Evolutionary conservation across 2,797 vertebrate genomes (phyloP), one percentile per base, ranked within the genome.

Genomic region (Spinibarbus caldwelli): DNA sequence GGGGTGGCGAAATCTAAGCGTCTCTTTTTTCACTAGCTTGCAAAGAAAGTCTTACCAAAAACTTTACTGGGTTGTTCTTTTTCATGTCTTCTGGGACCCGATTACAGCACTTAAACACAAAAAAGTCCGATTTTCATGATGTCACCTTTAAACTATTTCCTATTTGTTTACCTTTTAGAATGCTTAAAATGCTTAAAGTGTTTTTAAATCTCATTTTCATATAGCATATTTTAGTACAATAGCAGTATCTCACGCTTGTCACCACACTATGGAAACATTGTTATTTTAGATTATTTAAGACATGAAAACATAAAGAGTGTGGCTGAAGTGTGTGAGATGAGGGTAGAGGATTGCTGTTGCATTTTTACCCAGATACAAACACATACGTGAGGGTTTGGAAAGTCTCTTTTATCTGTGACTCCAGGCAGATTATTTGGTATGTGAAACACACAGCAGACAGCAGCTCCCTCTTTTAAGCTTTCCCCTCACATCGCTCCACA

Each of bases 351-450:
- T 6, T 68, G 41, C 54, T 71, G 29, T 47, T n/a, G 41, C 7
- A 1, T 41, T 75, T 52, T 81, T 73, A 43, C 71, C 73, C 75
- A 43, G 47, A 87, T 26, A 49, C 62, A 78, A 45, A 75, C 66
- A 81, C 34, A 36, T 49, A 36, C 36, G 31, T 72, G 80, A 62
- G 80, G 66, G 45, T 77, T 77, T 83, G 80, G 78, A 79, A 85
- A 82, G 86, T 86, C 79, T 87, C 80, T 85, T 85, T 89, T 80
- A 86, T 87, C 83, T 83, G 76, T 89, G 86, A 85, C 85, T 89
- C 79, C 80, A 90, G 89, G 88, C 84, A 71, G 87, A 90, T 85
- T 82, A 84, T 84, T 90, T 91, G 89, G 85, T 91, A 89, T 90
- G 88, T 84, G 89, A 87, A 88, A 86, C 90, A 89, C 91, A 91